Evolutionary conservation across 2,113 vertebrate genomes (phyloP).

Genomic region (Callopanchax toddi): DNA sequence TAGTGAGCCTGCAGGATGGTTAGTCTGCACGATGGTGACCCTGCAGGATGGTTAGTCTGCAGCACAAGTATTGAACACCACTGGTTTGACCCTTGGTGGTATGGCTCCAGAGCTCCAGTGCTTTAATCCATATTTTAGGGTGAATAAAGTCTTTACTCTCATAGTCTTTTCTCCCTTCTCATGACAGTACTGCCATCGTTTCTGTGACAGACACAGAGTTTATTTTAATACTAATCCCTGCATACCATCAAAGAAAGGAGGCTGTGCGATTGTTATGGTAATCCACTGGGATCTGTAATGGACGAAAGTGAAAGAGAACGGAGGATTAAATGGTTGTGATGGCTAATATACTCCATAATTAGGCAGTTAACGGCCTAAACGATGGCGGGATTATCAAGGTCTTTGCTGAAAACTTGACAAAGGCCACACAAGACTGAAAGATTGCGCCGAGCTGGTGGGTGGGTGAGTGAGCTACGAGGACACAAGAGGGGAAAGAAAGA

Average conservation of each 20-base stretch:
- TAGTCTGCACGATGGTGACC: too few species aligned
- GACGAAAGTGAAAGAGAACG: slow-evolving; percentile 69
- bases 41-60: too few species aligned
- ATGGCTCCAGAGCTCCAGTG: background rate
- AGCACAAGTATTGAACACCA: too few species aligned
- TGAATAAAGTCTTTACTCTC: background rate
- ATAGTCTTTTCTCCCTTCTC: slow-evolving; percentile 17
- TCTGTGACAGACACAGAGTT: slow-evolving; percentile 47
- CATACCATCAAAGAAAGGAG: slow-evolving; percentile 66
- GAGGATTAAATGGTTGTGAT: slow-evolving; percentile 70
- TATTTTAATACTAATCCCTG: slow-evolving; percentile 72
- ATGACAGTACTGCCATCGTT: slow-evolving; percentile 44
- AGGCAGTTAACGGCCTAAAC: slow-evolving; percentile 71
- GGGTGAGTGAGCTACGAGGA: slow-evolving; percentile 35
- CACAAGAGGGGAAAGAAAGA: slow-evolving; percentile 17
- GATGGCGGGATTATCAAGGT: slow-evolving; percentile 73
- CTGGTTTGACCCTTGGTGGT: too few species aligned
- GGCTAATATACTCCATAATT: slow-evolving; percentile 76
- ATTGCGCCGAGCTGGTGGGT: slow-evolving; percentile 34
- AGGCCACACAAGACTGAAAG: slow-evolving; percentile 70
- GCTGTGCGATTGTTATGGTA: slow-evolving; percentile 75
- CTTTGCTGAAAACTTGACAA: slow-evolving; percentile 68
- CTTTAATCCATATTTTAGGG: slow-evolving; percentile 17
- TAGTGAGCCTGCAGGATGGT: too few species aligned
- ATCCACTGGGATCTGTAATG: slow-evolving; percentile 70